phyloP scores from a whole-genome alignment of 2,888 invertebrate genomes.

The Calliphora vomitoria region DNA sequence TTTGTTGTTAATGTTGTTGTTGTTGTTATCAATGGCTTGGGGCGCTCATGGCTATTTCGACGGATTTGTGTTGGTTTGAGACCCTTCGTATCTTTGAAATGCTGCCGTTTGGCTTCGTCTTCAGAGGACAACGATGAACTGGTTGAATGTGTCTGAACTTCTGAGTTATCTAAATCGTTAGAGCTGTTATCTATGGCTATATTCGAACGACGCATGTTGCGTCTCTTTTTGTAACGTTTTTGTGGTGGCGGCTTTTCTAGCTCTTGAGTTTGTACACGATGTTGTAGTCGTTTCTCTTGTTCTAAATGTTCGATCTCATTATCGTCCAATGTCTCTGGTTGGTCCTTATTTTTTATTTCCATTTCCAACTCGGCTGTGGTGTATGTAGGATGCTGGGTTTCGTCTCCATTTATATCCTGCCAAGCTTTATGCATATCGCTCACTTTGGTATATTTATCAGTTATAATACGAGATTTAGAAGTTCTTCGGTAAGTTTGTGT shows the following conservation, averaged over 20 bases:
- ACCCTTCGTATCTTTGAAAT: conserved; percentile 36
- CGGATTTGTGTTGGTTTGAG: conserved; percentile 23
- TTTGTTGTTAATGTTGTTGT: neutral
- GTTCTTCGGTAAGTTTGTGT: neutral
- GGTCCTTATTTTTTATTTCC: neutral
- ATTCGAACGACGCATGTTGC: conserved; percentile 67
- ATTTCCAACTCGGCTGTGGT: conserved; percentile 15
- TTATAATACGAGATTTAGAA: conserved; percentile 69
- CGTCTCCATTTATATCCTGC: conserved; percentile 81
- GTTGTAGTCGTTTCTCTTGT: conserved; percentile 43
- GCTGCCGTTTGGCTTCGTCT: conserved; percentile 81
- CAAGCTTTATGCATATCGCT: conserved; percentile 83
- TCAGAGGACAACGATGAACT: conserved; percentile 85
- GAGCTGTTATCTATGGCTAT: conserved; percentile 57
- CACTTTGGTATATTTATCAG: conserved; percentile 80
- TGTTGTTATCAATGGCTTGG: neutral
- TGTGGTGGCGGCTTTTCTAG: conserved; percentile 48
- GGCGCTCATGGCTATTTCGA: conserved; percentile 49
- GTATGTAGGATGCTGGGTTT: conserved; percentile 47
- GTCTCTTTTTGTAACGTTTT: conserved; percentile 68
- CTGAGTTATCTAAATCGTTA: conserved; percentile 43
- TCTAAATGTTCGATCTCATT: neutral
- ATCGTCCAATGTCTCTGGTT: neutral
- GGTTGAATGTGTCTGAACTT: conserved; percentile 67
- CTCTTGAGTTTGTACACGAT: conserved; percentile 36